Evolutionary conservation across 92 coral and sea anemone species (phyloP).

Genomic region (Phenganax subtilis): DNA sequence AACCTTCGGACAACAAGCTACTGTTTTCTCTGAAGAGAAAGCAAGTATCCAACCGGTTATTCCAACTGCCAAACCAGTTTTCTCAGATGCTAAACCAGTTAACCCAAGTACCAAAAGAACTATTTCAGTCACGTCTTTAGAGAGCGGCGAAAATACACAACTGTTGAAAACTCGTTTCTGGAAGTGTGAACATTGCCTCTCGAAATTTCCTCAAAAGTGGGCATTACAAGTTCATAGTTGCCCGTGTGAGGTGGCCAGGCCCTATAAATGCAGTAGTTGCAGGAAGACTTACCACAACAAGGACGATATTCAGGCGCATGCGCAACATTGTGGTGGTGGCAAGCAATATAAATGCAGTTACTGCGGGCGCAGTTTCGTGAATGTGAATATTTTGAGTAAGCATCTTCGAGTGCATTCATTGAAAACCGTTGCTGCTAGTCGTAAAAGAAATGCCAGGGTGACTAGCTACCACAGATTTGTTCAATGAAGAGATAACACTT

Average conservation of each 20-base stretch:
- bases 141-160: too few relatives aligned
- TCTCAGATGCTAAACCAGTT: too few relatives aligned
- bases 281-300: slow-evolving; percentile 58
- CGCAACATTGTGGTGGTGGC: slow-evolving; percentile 58
- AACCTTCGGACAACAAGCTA: too few relatives aligned
- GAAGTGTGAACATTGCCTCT: slow-evolving; percentile 71
- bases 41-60: too few relatives aligned
- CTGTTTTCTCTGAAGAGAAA: too few relatives aligned
- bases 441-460: slow-evolving; percentile 15
- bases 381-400: slow-evolving; percentile 67
- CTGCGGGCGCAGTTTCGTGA: slow-evolving; percentile 77
- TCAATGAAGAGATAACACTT: not conserved
- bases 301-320: slow-evolving; percentile 69
- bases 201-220: slow-evolving; percentile 61
- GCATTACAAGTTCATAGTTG: slow-evolving; percentile 71
- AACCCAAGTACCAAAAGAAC: too few relatives aligned
- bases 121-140: not conserved
- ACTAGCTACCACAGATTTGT: slow-evolving; percentile 5
- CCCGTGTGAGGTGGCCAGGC: slow-evolving; percentile 56
- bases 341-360: slow-evolving; percentile 86
- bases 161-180: slow-evolving; percentile 37
- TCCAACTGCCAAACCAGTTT: too few relatives aligned
- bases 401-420: slow-evolving; percentile 77
- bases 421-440: slow-evolving; percentile 50
- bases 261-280: slow-evolving; percentile 78